These are phyloP conservation scores for Patella vulgata DNA, from an alignment of 1,140 invertebrate genomes.

Conservation along the genomic window DNA sequence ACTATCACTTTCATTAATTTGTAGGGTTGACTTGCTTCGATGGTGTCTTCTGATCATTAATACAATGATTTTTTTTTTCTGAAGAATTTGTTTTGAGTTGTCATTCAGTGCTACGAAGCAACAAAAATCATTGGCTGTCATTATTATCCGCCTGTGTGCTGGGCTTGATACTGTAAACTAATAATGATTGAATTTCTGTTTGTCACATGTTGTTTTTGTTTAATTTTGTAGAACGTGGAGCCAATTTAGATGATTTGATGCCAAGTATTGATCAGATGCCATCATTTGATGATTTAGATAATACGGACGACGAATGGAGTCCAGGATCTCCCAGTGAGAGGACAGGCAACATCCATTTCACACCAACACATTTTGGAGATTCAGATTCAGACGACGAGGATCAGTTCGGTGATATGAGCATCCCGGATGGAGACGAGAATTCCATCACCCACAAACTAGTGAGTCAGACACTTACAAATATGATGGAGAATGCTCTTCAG, in stretches of 20 bases:
- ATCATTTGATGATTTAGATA: slow-evolving; percentile 56
- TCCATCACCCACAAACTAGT: slow-evolving; percentile 30
- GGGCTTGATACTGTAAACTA: too few species aligned
- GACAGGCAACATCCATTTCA: slow-evolving; percentile 34
- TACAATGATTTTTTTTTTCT: too few species aligned
- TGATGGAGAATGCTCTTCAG: slow-evolving; percentile 49
- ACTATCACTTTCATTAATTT: too few species aligned
- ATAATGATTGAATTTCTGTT: too few species aligned
- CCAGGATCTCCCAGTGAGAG: slow-evolving; percentile 3
- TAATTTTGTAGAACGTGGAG: too few species aligned
- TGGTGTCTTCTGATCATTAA: too few species aligned
- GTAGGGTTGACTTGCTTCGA: too few species aligned
- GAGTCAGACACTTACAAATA: slow-evolving; percentile 44
- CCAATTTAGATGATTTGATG: slow-evolving; percentile 36
- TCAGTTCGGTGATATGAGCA: slow-evolving; percentile 28
- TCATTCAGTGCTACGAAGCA: too few species aligned
- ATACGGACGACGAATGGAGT: slow-evolving; percentile 52
- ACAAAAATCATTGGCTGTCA: too few species aligned
- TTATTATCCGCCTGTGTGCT: too few species aligned
- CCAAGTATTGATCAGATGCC: slow-evolving; percentile 50
- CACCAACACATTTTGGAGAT: slow-evolving; percentile 47
- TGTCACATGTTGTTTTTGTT: too few species aligned
- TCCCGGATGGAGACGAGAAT: slow-evolving; percentile 25
- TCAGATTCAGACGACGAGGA: slow-evolving; percentile 47
- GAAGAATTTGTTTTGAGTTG: too few species aligned